A percentile compares a stretch with the other conserved stretches of the same genome.
phyloP scores from a whole-genome alignment of 2,888 invertebrate genomes.

The Elgonia sp. region DNA sequence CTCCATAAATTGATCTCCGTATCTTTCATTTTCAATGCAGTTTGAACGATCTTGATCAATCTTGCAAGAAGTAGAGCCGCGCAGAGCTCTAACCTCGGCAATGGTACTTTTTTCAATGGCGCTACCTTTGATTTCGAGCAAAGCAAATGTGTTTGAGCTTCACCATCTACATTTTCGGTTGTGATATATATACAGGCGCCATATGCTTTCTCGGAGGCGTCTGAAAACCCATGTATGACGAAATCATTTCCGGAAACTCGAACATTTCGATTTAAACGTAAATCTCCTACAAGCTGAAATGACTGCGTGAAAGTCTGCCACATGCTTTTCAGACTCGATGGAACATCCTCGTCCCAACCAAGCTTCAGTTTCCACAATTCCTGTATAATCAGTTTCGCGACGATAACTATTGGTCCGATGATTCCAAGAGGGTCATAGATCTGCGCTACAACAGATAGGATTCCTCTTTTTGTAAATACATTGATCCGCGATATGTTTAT shows the following conservation, averaged over 20 bases:
- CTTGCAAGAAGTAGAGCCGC: neutral
- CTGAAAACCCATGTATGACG: no score
- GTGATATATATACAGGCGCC: neutral
- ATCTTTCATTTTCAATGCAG: conserved; percentile 20
- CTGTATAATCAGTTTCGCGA: neutral
- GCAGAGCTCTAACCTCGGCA: conserved; percentile 11
- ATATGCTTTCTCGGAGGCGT: no score
- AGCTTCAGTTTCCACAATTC: neutral
- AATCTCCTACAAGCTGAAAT: neutral
- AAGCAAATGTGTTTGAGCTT: neutral
- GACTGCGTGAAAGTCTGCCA: neutral
- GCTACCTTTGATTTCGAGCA: conserved; percentile 32
- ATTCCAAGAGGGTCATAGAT: conserved; percentile 72
- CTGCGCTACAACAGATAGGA: neutral
- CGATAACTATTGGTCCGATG: neutral
- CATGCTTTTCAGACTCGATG: neutral
- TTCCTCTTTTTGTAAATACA: neutral
- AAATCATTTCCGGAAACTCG: no score
- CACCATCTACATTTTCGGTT: neutral
- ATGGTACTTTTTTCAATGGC: conserved; percentile 1
- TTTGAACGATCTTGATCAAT: neutral
- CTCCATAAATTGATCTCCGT: conserved; percentile 38
- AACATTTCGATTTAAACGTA: neutral
- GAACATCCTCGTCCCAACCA: neutral
- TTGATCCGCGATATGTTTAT: no score